Evolutionary conservation across 1,140 invertebrate species (phyloP).

Genomic region (Neodiprion virginianus): DNA sequence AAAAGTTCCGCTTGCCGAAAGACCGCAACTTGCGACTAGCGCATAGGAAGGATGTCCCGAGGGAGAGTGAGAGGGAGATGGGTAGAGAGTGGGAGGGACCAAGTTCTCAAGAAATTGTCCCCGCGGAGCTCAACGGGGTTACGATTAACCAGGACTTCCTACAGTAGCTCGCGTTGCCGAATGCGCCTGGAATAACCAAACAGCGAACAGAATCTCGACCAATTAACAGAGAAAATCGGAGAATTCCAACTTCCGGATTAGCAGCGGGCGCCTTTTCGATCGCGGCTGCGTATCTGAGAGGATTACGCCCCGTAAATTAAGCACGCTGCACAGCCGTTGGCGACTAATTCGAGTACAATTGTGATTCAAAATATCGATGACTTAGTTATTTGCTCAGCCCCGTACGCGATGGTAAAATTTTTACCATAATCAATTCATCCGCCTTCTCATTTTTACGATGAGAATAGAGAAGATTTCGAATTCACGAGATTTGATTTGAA

Average conservation of each 20-base stretch:
- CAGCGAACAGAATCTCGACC: neutral
- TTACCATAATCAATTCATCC: no score
- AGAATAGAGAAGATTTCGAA: no score
- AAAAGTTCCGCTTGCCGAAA: neutral
- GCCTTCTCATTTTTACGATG: no score
- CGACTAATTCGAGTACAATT: no score
- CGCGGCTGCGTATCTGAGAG: no score
- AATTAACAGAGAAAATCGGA: neutral
- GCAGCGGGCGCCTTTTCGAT: no score
- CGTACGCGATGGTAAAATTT: no score
- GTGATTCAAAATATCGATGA: no score
- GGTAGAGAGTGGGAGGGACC: neutral
- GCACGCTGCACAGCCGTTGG: no score
- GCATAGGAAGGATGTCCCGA: neutral
- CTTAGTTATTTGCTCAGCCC: no score
- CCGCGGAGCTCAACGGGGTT: neutral
- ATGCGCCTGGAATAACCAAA: slow-evolving; percentile 32
- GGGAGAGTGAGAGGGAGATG: neutral
- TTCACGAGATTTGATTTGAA: no score
- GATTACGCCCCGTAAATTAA: no score
- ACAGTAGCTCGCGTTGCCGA: slow-evolving; percentile 27
- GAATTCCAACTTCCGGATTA: neutral
- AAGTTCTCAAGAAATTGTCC: neutral
- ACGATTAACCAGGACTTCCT: slow-evolving; percentile 9
- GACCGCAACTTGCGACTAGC: neutral